These are phyloP conservation scores for Anniella stebbinsi DNA, from an alignment of 2,797 vertebrate species.

Conservation along the genomic window DNA sequence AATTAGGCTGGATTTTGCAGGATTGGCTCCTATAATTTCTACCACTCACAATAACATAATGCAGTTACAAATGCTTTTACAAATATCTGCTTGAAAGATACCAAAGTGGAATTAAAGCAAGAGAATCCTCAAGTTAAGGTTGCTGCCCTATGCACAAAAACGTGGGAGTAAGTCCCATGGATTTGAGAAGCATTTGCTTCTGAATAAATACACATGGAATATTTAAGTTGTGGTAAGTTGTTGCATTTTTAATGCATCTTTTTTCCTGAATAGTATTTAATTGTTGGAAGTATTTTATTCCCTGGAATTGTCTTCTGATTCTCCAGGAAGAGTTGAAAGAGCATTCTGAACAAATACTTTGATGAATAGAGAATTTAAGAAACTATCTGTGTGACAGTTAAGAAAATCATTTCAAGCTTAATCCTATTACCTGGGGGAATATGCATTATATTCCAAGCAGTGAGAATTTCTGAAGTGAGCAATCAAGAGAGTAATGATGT, in stretches of 20 bases:
- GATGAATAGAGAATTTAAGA: slow-evolving; percentile 34
- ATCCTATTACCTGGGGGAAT: slow-evolving; percentile 7
- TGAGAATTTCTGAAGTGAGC: slow-evolving; percentile 46
- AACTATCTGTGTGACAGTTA: slow-evolving; percentile 47
- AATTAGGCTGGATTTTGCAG: background rate
- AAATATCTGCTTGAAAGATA: background rate
- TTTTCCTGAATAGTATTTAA: background rate
- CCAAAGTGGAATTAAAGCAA: background rate
- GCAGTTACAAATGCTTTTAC: background rate
- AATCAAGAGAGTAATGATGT: slow-evolving; percentile 55
- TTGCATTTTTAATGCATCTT: background rate
- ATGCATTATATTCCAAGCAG: slow-evolving; percentile 57
- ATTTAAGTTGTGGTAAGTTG: background rate
- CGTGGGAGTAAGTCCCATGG: background rate
- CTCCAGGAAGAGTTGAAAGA: background rate
- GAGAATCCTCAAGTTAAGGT: background rate
- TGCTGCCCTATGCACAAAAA: background rate
- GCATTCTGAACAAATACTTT: slow-evolving; percentile 19
- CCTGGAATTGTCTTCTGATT: slow-evolving; percentile 21
- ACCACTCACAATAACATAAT: background rate
- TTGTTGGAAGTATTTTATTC: background rate
- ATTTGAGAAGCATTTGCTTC: background rate
- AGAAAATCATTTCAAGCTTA: slow-evolving; percentile 42
- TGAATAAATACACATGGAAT: background rate
- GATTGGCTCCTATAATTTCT: background rate